Evolutionary conservation across 1,140 invertebrate species (phyloP), one percentile per base, ranked within the genome.

Genomic region (Melipona quadrifasciata): DNA sequence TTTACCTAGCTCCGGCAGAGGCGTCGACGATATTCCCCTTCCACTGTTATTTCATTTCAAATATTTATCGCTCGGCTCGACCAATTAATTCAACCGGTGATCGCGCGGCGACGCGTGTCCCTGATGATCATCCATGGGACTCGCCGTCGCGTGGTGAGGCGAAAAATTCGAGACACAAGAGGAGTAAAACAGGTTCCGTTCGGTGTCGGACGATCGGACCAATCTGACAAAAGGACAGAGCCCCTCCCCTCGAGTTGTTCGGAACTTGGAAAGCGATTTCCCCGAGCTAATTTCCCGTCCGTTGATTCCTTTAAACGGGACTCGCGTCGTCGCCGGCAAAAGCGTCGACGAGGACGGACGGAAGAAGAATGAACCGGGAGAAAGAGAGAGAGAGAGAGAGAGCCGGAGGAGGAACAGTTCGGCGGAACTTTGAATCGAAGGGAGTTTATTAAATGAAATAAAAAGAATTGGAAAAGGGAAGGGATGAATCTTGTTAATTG

Each of bases 271-370:
- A 77, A 76, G 24, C 72, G 74, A 77, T 82, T 82, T 77, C 16
- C 61, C 51, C 51, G 73, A 77, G 73, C 51, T 82, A 82, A 82
- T 82, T 82, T 82, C 81, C 81, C n/a, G 81, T 77, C 64, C 53
- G 47, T 27, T 67, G 71, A 75, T 75, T 65, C 71, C 58, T 61
- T 74, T 80, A 71, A 71, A 80, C 53, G 53, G n/a, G 39, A 39
- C 2, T 14, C n/a, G 58, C 58, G 19, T 51, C 39, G n/a, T n/a
- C 1, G 39, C 17, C 16, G n/a, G 39, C 31, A 31, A 64, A 76
- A 76, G 27, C 1, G 1, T 4, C 21, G 14, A 53, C 27, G 24
- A 16, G 24, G 31, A 58, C 47, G 14, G 68, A 53, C 17, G n/a
- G 4, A 27, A 19, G 24, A 51, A 8, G 24, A 55, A 19, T 5